Evolutionary conservation across 1,140 invertebrate species (phyloP).

Genomic region (Drosophila baimaii): DNA sequence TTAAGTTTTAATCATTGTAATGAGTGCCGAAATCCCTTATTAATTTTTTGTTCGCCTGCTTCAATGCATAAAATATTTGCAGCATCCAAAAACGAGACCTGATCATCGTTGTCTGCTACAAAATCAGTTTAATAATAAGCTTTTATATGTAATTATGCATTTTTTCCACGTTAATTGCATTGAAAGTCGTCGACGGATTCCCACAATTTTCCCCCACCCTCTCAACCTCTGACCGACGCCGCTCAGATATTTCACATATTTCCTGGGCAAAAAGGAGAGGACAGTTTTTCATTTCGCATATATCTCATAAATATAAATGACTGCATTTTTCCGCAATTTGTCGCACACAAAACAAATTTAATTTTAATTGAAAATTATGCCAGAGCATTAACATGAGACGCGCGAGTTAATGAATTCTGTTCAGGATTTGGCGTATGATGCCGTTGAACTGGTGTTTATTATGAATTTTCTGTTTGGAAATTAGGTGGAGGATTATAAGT

Average conservation of each 20-base stretch:
- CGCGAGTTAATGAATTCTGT: slow-evolving; percentile 42
- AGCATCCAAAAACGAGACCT: not conserved
- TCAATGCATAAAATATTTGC: not conserved
- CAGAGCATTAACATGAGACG: slow-evolving; percentile 75
- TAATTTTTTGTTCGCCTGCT: not conserved
- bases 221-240: not conserved
- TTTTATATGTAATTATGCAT: slow-evolving; percentile 72
- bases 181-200: slow-evolving; percentile 56
- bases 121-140: slow-evolving; percentile 65
- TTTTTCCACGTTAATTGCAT: slow-evolving; percentile 79
- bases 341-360: slow-evolving; percentile 80
- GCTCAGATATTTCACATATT: slow-evolving; percentile 19
- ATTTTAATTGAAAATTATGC: slow-evolving; percentile 83
- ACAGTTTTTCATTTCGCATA: slow-evolving; percentile 63
- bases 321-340: slow-evolving; percentile 69
- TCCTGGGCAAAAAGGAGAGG: slow-evolving; percentile 18
- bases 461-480: not conserved
- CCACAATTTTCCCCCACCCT: slow-evolving; percentile 25
- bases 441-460: slow-evolving; percentile 1
- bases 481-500: not conserved
- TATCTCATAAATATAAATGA: slow-evolving; percentile 81
- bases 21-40: not conserved
- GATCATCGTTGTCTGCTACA: slow-evolving; percentile 49
- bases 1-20: slow-evolving; percentile 8
- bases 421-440: slow-evolving; percentile 16